Conservation (phyloP, 1,140 invertebrate species). For the Drosophila murphyi region DNA sequence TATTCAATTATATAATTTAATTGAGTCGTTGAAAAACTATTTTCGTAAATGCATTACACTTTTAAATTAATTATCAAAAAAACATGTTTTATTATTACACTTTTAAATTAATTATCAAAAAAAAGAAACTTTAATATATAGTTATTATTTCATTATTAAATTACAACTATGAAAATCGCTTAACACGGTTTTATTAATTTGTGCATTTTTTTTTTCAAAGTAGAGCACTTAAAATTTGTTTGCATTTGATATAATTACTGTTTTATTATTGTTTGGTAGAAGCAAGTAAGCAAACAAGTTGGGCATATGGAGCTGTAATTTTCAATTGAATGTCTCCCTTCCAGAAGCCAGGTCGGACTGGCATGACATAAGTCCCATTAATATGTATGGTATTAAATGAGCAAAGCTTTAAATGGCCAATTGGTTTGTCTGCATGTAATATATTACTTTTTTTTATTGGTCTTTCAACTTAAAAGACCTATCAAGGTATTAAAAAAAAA, state of each 20-base stretch:
- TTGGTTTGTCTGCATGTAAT: slow-evolving; percentile 4
- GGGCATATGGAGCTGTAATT: background rate
- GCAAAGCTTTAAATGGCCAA: slow-evolving; percentile 4
- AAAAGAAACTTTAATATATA: background rate
- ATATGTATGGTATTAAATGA: slow-evolving; percentile 2
- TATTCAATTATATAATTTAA: background rate
- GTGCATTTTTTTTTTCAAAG: background rate
- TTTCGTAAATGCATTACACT: too few species aligned
- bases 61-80: too few species aligned
- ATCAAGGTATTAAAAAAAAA: slow-evolving; percentile 3
- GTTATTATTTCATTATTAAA: background rate
- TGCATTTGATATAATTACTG: slow-evolving; percentile 1
- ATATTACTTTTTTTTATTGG: slow-evolving; percentile 1
- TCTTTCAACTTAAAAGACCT: background rate
- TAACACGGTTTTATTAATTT: background rate
- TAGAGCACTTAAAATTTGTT: background rate
- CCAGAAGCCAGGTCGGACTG: background rate
- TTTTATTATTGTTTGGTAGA: background rate
- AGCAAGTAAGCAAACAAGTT: background rate
- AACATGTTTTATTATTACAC: background rate
- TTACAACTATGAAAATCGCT: background rate
- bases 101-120: background rate
- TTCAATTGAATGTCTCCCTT: background rate
- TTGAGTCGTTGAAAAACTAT: background rate
- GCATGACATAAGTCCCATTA: slow-evolving; percentile 8